Evolutionary conservation across 2,797 vertebrate genomes (phyloP).

Genomic region (Salarias fasciatus): DNA sequence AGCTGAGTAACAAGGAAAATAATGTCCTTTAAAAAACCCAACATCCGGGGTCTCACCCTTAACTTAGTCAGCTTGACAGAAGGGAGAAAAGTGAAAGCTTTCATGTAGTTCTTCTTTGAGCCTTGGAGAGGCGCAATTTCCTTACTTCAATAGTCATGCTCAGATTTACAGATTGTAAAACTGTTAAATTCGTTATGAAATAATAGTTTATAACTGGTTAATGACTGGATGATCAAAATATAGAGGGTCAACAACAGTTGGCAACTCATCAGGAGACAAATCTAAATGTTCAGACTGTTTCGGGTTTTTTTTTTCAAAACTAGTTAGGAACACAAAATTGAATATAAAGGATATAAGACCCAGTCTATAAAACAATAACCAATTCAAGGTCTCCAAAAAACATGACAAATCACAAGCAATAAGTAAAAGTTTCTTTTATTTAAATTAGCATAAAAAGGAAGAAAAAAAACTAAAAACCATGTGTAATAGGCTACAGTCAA

Average conservation of each 20-base stretch:
- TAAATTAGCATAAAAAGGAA: conserved; percentile 74
- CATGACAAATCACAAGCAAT: conserved; percentile 7
- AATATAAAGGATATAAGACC: background rate
- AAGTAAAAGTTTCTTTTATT: conserved; percentile 75
- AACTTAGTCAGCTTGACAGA: conserved; percentile 14
- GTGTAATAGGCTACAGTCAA: conserved; percentile 67
- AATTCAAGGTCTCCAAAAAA: conserved; percentile 1
- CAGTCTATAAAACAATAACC: background rate
- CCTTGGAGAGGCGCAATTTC: conserved; percentile 51
- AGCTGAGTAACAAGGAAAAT: background rate
- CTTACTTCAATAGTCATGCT: background rate
- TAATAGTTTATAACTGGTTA: too few species aligned
- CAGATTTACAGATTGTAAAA: background rate
- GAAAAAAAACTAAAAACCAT: conserved; percentile 65
- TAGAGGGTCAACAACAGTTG: too few species aligned
- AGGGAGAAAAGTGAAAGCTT: too few species aligned
- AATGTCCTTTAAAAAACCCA: background rate
- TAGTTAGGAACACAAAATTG: background rate
- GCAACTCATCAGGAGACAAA: too few species aligned
- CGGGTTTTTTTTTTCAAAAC: too few species aligned
- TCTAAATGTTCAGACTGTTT: too few species aligned
- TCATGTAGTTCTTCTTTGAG: conserved; percentile 26
- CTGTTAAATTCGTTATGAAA: too few species aligned
- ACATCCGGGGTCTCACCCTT: conserved; percentile 25
- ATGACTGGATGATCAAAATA: too few species aligned